A percentile compares a stretch with the other conserved stretches of the same genome.
phyloP scores from a whole-genome alignment of 2,113 vertebrate genomes.

The Nanger granti region DNA sequence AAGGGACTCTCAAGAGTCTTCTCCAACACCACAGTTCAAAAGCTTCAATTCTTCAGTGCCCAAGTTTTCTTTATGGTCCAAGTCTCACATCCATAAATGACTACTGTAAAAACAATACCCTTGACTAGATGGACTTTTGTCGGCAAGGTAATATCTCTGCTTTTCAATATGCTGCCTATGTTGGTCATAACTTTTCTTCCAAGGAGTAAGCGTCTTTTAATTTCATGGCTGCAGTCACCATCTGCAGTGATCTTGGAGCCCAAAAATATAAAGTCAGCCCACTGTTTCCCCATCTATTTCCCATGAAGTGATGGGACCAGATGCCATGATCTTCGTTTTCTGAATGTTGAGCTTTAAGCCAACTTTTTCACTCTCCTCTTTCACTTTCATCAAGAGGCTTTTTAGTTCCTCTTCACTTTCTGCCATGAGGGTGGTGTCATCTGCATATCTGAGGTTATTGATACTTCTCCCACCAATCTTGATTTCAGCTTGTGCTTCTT shows the following conservation, averaged over 20 bases:
- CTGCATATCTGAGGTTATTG: not conserved
- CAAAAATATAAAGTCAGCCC: accelerated
- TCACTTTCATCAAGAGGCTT: not conserved
- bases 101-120: not conserved
- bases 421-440: not conserved
- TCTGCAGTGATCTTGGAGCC: not conserved
- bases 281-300: not conserved
- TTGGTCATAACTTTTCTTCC: not conserved
- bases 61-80: not conserved
- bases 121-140: not conserved
- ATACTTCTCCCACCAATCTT: not conserved
- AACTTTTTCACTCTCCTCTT: not conserved
- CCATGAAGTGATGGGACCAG: not conserved
- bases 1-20: not conserved
- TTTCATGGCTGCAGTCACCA: not conserved
- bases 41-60: not conserved
- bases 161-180: not conserved
- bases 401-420: not conserved
- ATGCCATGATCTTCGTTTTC: not conserved
- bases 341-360: not conserved
- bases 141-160: not conserved
- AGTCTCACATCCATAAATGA: not conserved
- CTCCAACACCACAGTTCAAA: not conserved
- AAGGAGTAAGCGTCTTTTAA: not conserved
- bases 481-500: not conserved